Base-by-base conservation (phyloP, 1,140 invertebrate genomes). In the Drosophila cardini region DNA sequence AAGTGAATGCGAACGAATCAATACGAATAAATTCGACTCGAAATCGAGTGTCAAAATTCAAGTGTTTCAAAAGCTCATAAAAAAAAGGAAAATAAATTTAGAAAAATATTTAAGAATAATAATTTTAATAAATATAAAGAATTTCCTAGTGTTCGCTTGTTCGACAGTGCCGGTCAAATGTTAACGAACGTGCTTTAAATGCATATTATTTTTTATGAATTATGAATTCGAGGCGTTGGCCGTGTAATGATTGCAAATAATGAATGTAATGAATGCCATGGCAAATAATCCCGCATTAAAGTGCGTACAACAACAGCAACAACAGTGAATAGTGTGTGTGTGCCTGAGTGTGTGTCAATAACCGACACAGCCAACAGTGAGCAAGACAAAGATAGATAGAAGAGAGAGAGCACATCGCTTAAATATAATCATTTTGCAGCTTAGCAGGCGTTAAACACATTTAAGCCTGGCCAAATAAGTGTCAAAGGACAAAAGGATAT, bases 401-500 rank as follows among this genome's bases (percentile, higher is more conserved):
- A 34, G 30, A 62, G 30, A 60, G 30, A 3, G 34, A 62, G 42
- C 50, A 61, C 72, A 77, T 48, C 68, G 63, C 72, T 78, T 70
- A 71, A 68, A 60, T 68, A 78, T 87, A 76, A 87, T 86, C 83
- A 87, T 82, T 85, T 76, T 16, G 83, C 64, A 77, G 84, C 83
- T 83, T 79, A 80, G 72, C 40, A 87, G 76, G 83, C 83, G 76
- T 87, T 86, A 73, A 87, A 62, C 76, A 75, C 79, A 83, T 73
- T 64, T 79, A 76, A 79, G 83, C 65, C 64, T 21, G 43, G 60
- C 55, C 82, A 76, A 84, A 42, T 76, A 76, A 76, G 76, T 64
- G 58, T 40, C 58, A 63, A 21, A 58, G 75, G 71, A 85, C 67
- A 78, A 85, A 26, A 82, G 75, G 71, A 75, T 53, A 57, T 34